Conservation (phyloP, 1,140 invertebrate species). For the Cyclina sinensis region DNA sequence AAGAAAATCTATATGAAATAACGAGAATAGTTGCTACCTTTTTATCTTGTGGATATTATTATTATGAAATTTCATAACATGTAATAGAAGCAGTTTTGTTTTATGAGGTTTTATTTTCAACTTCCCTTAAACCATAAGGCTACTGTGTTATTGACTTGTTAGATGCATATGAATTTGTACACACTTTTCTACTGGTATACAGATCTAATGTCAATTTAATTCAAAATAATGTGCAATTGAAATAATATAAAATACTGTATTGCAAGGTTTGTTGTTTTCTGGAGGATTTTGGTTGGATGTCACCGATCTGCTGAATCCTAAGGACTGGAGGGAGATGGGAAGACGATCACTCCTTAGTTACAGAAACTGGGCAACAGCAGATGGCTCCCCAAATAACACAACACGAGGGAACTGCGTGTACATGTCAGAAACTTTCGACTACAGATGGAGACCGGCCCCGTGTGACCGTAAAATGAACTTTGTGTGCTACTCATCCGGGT, state of each 20-base stretch:
- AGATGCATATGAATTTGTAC: no score
- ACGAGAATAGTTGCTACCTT: no score
- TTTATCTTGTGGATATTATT: no score
- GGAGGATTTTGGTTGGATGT: slow-evolving; percentile 51
- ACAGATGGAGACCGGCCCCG: background rate
- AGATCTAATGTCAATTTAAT: no score
- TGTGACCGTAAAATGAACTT: slow-evolving; percentile 56
- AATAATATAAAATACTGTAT: background rate
- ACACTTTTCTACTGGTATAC: no score
- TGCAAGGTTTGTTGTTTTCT: background rate
- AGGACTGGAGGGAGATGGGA: slow-evolving; percentile 48
- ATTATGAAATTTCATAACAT: background rate
- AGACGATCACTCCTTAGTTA: background rate
- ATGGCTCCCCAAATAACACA: background rate
- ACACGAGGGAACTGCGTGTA: slow-evolving; percentile 28
- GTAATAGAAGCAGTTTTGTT: background rate
- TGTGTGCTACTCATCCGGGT: slow-evolving; percentile 54
- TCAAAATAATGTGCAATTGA: no score
- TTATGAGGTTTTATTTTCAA: no score
- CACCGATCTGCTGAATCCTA: slow-evolving; percentile 43
- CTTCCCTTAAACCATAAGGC: no score
- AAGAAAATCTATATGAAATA: no score
- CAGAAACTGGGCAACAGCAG: background rate
- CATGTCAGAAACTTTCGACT: slow-evolving; percentile 8
- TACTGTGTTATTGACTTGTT: no score